Conservation (phyloP, 2,797 vertebrate genomes). For the Tolypeutes matacus region DNA sequence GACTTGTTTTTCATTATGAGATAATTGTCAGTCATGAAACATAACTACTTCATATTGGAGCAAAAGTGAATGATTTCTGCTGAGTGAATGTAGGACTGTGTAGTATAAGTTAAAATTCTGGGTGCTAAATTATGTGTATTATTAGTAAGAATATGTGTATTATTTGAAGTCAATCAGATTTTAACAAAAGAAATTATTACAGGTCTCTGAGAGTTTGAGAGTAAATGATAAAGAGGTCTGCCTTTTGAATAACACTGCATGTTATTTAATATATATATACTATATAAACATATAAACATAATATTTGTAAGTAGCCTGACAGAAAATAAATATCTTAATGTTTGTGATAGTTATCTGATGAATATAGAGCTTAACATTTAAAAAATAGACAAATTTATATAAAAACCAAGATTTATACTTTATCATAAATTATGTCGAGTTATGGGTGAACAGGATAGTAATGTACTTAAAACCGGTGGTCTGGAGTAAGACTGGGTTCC, state of each 20-base stretch:
- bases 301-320: background rate
- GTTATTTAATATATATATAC: background rate
- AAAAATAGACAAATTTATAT: background rate
- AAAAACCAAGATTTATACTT: constrained; percentile 25
- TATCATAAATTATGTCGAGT: background rate
- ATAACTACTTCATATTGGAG: constrained; percentile 87
- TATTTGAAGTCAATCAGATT: constrained; percentile 55
- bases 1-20: constrained; percentile 97
- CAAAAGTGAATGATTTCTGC: constrained; percentile 77
- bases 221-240: background rate
- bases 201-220: background rate
- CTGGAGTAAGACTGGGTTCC: background rate
- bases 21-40: constrained; percentile 95
- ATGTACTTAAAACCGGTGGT: background rate
- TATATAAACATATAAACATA: background rate
- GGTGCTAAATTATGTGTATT: background rate
- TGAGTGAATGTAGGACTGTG: background rate
- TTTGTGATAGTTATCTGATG: background rate
- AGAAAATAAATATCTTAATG: background rate
- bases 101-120: background rate
- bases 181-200: background rate
- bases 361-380: background rate
- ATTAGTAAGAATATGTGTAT: constrained; percentile 22
- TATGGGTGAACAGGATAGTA: background rate
- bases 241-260: background rate